Evolutionary conservation across 92 coral and sea anemone species (phyloP).

Genomic region (Epizoanthus illoricatus): DNA sequence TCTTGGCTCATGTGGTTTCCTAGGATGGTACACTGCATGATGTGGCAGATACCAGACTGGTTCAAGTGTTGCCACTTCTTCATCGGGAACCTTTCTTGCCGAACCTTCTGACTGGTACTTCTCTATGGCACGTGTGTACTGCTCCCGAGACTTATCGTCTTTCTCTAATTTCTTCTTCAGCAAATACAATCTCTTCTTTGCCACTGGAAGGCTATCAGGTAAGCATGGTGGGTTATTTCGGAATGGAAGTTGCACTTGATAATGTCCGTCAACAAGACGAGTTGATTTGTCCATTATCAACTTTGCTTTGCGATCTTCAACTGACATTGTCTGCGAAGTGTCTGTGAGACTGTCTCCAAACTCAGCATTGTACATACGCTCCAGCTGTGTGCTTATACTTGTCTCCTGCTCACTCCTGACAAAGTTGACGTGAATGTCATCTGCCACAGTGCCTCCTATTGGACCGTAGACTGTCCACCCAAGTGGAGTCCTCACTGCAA

Average conservation of each 20-base stretch:
- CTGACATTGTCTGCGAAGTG: constrained; percentile 37
- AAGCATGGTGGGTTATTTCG: constrained; percentile 51
- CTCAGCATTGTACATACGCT: constrained; percentile 65
- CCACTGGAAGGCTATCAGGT: constrained; percentile 60
- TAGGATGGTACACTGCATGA: constrained; percentile 72
- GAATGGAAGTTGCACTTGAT: constrained; percentile 66
- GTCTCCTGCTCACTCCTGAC: constrained; percentile 43
- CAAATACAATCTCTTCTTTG: constrained; percentile 56
- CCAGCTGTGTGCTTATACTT: constrained; percentile 45
- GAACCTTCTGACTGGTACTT: constrained; percentile 65
- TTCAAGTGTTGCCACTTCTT: constrained; percentile 45
- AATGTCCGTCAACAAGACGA: constrained; percentile 64
- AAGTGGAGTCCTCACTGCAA: constrained; percentile 62
- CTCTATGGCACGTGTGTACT: constrained; percentile 61
- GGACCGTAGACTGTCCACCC: constrained; percentile 82
- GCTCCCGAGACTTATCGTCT: constrained; percentile 43
- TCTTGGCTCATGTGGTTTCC: constrained; percentile 70
- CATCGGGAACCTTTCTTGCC: constrained; percentile 55
- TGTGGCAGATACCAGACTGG: constrained; percentile 80
- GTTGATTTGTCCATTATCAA: constrained; percentile 63
- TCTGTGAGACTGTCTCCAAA: constrained; percentile 37
- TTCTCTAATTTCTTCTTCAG: constrained; percentile 64
- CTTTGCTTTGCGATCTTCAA: constrained; percentile 64
- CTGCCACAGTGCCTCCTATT: constrained; percentile 35
- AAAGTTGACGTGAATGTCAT: constrained; percentile 38